Base-by-base conservation (phyloP, 1,140 invertebrate genomes). In the Aphelenchoides fujianensis region DNA sequence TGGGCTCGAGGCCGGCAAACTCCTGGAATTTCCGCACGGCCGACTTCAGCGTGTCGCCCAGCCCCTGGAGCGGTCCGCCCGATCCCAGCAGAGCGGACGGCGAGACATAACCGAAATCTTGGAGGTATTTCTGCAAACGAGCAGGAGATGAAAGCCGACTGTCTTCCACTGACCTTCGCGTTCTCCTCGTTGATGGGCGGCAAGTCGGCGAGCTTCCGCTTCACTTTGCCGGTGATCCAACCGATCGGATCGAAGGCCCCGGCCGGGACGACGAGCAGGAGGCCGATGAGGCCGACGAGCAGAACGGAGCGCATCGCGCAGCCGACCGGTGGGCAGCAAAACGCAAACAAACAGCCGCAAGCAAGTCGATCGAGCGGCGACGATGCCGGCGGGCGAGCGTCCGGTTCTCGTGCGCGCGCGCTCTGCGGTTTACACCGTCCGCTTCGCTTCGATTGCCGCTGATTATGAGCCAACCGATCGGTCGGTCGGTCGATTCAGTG, bases 91-190 rank as follows among this genome's bases (percentile, higher is more conserved):
- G 27, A 41, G 70, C 57, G 16, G 78, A 73, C 30, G 81, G 83
- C 2, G 34, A 32, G 9, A 84, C 77, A 73, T 82, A 82, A 16
- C 81, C 81, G 32, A 82, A 82, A 9, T 75, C 70, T 75, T 84
- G 74, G 23, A 82, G 70, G 68, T 82, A 82, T 30, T 75, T 66
- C 81, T 84, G 54, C 68, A 84, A 62, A 31, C 41, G 5, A 12
- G 30, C 63, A 74, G 23, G 16, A 7, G 12, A n/a, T 74, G 57
- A 27, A 79, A 48, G 30, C 66, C 27, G 62, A 68, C 28, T 31
- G 28, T n/a, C n/a, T n/a, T 27, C 71, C 2, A 48, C 73, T 71
- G 30, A 75, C 79, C 61, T 78, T 82, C 1, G 79, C 79, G 41
- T 82, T 80, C 12, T 82, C 77, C 54, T 80, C 74, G 32, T 62